Base-by-base conservation (phyloP, 2,113 vertebrate genomes). In the Catharus fuscescens region DNA sequence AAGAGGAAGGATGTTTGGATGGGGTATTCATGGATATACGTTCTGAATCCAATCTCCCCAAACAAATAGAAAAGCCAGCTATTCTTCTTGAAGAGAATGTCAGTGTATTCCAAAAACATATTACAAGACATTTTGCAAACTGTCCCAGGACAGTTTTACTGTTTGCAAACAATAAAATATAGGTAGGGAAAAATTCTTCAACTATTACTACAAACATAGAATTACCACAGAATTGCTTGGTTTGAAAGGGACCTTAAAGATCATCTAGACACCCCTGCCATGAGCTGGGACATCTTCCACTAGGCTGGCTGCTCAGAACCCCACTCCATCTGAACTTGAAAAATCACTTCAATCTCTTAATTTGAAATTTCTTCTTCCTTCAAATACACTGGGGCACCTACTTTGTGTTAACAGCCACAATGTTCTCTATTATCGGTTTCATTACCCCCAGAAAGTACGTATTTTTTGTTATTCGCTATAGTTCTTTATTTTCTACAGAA, bases 301-400 rank as follows among this genome's bases (percentile, higher is more conserved):
- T 47, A 34, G 38, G 40, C 29, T 69, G n/a, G 21, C 4, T 54
- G n/a, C 61, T 69, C 47, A 82, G 17, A 61, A n/a, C 4, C 9
- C 24, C 47, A 61, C 21, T 76, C 54, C 29, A 61, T 14, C 17
- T 26, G 9, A 25, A 45, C 40, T 47, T 76, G 34, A 57, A 80
- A 94, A 93, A 50, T 70, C 14, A 83, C 31, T 61, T 78, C 25
- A 24, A 65, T 23, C 4, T 78, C 28, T n/a, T 42, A n/a, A 61
- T 29, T 19, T 45, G 14, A 80, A 87, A 71, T 54, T 34, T 47
- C 31, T 60, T 64, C n/a, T 86, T 64, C 29, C 8, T 59, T 56
- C 56, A 81, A 40, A 86, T 60, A 67, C 2, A 81, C 6, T 10
- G 13, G 2, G 7, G 20, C 0, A 0, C 6, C 10, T 62, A 9